phyloP scores from a whole-genome alignment of 2,888 invertebrate species.

The Ormyrus rosae region DNA sequence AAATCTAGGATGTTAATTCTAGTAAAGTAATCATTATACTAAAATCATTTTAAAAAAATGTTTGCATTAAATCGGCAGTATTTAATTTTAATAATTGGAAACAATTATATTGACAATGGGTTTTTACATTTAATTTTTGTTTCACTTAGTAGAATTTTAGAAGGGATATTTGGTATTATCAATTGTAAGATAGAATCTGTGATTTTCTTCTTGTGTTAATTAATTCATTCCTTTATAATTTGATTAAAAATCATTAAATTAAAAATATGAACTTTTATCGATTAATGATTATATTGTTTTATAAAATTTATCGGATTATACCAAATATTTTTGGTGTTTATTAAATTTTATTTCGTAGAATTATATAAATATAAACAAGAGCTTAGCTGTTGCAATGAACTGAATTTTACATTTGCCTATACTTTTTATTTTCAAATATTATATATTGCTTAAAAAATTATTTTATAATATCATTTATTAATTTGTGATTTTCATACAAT shows the following conservation, averaged over 20 bases:
- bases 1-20: slow-evolving; percentile 40
- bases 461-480: slow-evolving; percentile 24
- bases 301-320: slow-evolving; percentile 24
- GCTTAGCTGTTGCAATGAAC: neutral
- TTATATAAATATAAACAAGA: slow-evolving; percentile 26
- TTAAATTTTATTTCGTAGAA: slow-evolving; percentile 43
- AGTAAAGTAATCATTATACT: slow-evolving; percentile 29
- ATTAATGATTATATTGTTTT: slow-evolving; percentile 18
- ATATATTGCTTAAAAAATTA: slow-evolving; percentile 32
- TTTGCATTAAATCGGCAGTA: slow-evolving; percentile 21
- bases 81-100: slow-evolving; percentile 35
- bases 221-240: slow-evolving; percentile 48
- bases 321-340: slow-evolving; percentile 34
- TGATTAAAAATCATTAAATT: slow-evolving; percentile 29
- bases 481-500: slow-evolving; percentile 48
- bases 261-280: slow-evolving; percentile 20
- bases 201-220: slow-evolving; percentile 54
- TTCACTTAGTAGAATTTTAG: slow-evolving; percentile 34
- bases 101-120: slow-evolving; percentile 23
- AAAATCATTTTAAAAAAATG: slow-evolving; percentile 18
- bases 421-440: slow-evolving; percentile 44
- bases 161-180: slow-evolving; percentile 38
- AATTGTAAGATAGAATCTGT: slow-evolving; percentile 53
- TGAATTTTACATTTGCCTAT: slow-evolving; percentile 18
- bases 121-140: slow-evolving; percentile 29